Evolutionary conservation across 1,140 invertebrate species (phyloP), one percentile per base, ranked within the genome.

Genomic region (Batillaria attramentaria): DNA sequence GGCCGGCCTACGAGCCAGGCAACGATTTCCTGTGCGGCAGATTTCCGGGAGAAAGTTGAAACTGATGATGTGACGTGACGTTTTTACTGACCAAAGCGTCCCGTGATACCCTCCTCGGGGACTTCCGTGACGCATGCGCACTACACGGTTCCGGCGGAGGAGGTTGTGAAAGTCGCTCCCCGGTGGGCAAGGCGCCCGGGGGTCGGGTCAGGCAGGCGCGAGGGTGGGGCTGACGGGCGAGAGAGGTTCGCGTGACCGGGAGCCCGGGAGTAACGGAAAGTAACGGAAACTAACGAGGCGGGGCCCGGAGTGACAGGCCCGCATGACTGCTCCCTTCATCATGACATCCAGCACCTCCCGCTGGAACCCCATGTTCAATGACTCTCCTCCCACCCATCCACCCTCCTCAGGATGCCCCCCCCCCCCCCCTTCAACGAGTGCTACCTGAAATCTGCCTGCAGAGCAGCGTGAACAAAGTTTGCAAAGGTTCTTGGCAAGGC

Each of bases 121-220:
- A 42, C 68, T 70, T 70, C 37, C 68, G 68, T 70, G 68, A 70
- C 39, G 68, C 35, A 70, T 20, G 6, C 16, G 13, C 68, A 18
- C 68, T 13, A 37, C 66, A 24, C 39, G 66, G 41, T 35, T 28
- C 2, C 39, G n/a, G 39, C 35, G 41, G 41, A n/a, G 68, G 42
- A 70, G 41, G 37, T 16, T 70, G 68, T 70, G 41, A 41, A 41
- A n/a, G 68, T 60, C 57, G 68, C 20, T 41, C 41, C 68, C 41
- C 31, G 39, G 24, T 35, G 68, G 65, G 37, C 4, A 35, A 20
- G 28, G 65, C 24, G 65, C 33, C 13, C 68, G 24, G 37, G 41
- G 68, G 37, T 42, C 35, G 39, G 68, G 65, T 33, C 28, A 70
- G 18, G 37, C 16, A 28, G 37, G 68, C 68, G 68, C 68, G 68